These are phyloP conservation scores for Temnopleurus reevesii DNA, from an alignment of 53 echinoderm and acorn worm species.

Conservation along the genomic window DNA sequence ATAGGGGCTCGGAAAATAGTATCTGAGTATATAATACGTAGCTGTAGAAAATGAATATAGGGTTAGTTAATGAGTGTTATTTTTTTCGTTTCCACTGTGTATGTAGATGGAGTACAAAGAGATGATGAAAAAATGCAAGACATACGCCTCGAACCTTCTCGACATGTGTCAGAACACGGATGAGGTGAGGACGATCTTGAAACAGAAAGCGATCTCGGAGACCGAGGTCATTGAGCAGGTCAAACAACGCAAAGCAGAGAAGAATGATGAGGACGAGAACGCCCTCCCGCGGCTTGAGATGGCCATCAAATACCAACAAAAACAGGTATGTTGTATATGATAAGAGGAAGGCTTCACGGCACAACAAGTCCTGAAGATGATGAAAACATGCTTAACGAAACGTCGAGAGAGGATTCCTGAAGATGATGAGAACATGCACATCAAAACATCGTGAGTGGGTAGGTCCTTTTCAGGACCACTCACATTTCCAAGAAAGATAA, in stretches of 20 bases:
- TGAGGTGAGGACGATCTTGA: slow-evolving; percentile 86
- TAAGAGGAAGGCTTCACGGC: neutral
- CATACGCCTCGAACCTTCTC: slow-evolving; percentile 88
- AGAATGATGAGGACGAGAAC: slow-evolving; percentile 2
- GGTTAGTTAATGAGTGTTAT: too few species aligned
- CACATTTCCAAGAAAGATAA: too few species aligned
- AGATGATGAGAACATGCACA: too few species aligned
- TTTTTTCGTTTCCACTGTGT: neutral
- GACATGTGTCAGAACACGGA: slow-evolving; percentile 98
- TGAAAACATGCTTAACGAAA: too few species aligned
- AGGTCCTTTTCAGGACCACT: too few species aligned
- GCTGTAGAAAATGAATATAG: too few species aligned
- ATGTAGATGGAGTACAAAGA: slow-evolving; percentile 82
- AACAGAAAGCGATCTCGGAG: slow-evolving; percentile 70
- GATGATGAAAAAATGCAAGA: slow-evolving; percentile 79
- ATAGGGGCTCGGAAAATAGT: too few species aligned
- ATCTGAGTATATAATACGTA: too few species aligned
- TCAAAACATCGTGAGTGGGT: too few species aligned
- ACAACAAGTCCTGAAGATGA: too few species aligned
- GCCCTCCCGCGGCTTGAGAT: slow-evolving; percentile 76
- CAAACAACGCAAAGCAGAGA: neutral
- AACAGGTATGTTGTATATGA: slow-evolving; percentile 67
- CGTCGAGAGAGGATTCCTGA: too few species aligned
- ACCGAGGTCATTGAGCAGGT: slow-evolving; percentile 39
- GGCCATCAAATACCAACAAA: slow-evolving; percentile 88